A percentile compares a stretch with the other conserved stretches of the same genome.
These are phyloP conservation scores for Cybosia mesomella DNA, from an alignment of 2,888 invertebrate species.

Conservation along the genomic window DNA sequence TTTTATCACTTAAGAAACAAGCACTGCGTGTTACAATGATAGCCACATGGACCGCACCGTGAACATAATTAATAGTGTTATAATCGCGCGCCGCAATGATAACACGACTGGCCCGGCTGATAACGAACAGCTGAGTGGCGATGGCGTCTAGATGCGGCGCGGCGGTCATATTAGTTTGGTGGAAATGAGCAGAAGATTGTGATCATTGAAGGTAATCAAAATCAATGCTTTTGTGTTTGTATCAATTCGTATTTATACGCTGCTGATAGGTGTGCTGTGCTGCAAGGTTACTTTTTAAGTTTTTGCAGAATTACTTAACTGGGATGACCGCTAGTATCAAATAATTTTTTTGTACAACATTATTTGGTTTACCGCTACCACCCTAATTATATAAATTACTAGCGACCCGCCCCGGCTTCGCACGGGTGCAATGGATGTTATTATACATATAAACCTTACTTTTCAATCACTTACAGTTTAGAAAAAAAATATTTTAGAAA, in stretches of 20 bases:
- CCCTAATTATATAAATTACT: too few relatives aligned
- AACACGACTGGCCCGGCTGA: slow-evolving; percentile 42
- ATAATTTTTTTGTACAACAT: too few relatives aligned
- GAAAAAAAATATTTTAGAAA: too few relatives aligned
- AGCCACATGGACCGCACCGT: neutral
- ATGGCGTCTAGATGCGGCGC: neutral
- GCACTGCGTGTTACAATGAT: neutral
- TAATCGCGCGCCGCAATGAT: slow-evolving; percentile 12
- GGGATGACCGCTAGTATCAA: too few relatives aligned
- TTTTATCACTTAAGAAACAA: slow-evolving; percentile 1
- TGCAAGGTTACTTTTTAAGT: too few relatives aligned
- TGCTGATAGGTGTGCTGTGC: too few relatives aligned
- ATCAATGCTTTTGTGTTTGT: neutral
- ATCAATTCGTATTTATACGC: neutral
- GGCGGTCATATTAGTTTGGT: neutral
- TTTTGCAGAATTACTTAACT: too few relatives aligned
- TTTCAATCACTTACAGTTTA: too few relatives aligned
- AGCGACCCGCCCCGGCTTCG: too few relatives aligned
- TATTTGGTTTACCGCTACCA: too few relatives aligned
- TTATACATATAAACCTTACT: too few relatives aligned
- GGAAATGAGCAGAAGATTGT: neutral
- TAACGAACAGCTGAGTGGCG: slow-evolving; percentile 56
- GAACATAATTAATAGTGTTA: neutral
- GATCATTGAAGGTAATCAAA: neutral
- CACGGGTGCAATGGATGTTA: too few relatives aligned